Conservation (phyloP, 2,797 vertebrate species). For the Lophius americanus region DNA sequence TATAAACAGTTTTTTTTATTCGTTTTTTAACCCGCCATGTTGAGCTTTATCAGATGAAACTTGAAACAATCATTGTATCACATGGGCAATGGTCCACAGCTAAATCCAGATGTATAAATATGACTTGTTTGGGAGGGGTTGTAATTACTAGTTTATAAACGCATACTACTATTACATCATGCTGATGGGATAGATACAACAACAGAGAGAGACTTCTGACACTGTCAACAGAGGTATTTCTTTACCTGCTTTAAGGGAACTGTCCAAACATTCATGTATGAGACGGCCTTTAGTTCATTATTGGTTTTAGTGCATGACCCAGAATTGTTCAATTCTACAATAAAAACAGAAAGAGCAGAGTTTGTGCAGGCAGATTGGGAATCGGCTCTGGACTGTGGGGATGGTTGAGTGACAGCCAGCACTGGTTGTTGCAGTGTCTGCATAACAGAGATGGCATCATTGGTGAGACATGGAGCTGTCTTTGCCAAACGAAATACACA, state of each 20-base stretch:
- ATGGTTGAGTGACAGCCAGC: slow-evolving; percentile 37
- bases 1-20: no score
- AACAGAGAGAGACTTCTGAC: background rate
- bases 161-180: no score
- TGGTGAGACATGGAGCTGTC: slow-evolving; percentile 23
- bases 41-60: no score
- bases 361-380: slow-evolving; percentile 17
- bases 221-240: slow-evolving; percentile 1
- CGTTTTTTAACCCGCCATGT: no score
- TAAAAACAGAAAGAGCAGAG: slow-evolving; percentile 10
- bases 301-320: background rate
- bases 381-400: slow-evolving; percentile 26
- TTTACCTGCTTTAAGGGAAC: slow-evolving; percentile 23
- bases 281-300: background rate
- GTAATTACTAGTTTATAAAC: no score
- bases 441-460: slow-evolving; percentile 68
- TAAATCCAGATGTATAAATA: no score
- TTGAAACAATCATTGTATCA: no score
- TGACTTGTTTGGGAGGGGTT: no score
- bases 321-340: background rate
- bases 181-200: no score
- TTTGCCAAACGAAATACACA: slow-evolving; percentile 54
- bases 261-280: background rate
- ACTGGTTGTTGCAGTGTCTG: slow-evolving; percentile 18
- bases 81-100: no score